These are phyloP conservation scores for Lymantria dispar DNA, from an alignment of 2,888 invertebrate genomes.

Conservation along the genomic window DNA sequence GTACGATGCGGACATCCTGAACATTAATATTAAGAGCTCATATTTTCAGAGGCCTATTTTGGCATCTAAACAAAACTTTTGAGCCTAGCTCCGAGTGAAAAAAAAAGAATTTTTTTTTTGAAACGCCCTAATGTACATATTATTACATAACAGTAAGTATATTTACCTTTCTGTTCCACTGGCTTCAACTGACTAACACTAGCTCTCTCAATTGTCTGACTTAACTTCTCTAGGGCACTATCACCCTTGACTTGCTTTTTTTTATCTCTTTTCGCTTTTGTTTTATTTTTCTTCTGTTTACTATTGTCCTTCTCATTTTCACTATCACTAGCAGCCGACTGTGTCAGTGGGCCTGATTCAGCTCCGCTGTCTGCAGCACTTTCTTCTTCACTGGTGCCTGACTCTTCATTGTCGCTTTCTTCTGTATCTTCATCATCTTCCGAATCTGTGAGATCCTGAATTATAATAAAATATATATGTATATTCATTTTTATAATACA, in stretches of 20 bases:
- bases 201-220: constrained; percentile 52
- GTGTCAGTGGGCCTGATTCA: constrained; percentile 53
- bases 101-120: too few species aligned
- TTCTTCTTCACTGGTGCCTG: constrained; percentile 40
- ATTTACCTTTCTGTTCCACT: constrained; percentile 58
- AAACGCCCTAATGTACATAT: too few species aligned
- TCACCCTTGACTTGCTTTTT: not conserved
- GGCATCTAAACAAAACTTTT: too few species aligned
- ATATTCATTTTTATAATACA: not conserved
- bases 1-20: too few species aligned
- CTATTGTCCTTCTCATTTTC: constrained; percentile 37
- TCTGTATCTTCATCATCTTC: constrained; percentile 46
- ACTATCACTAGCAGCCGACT: constrained; percentile 38
- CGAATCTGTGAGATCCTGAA: constrained; percentile 57
- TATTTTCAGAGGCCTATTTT: too few species aligned
- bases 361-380: constrained; percentile 69
- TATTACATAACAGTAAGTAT: too few species aligned
- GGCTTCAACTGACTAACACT: constrained; percentile 50
- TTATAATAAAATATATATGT: not conserved
- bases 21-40: too few species aligned
- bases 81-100: too few species aligned
- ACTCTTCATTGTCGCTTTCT: constrained; percentile 45
- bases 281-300: constrained; percentile 17
- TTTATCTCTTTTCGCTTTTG: constrained; percentile 8
- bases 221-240: constrained; percentile 41